These are phyloP conservation scores for Epinotia ramella DNA, from an alignment of 2,888 invertebrate genomes.

Conservation along the genomic window DNA sequence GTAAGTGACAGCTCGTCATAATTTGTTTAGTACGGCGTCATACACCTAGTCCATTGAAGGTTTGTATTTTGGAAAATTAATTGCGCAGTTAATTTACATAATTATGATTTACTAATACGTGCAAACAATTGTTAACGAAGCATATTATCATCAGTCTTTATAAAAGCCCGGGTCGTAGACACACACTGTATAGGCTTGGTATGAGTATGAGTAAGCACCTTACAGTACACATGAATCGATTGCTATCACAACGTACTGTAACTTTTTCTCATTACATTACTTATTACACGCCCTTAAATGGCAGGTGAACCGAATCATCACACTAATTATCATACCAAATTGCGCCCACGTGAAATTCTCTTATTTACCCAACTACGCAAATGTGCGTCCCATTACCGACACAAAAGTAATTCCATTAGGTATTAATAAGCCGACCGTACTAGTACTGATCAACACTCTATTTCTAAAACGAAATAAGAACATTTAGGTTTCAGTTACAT, in stretches of 20 bases:
- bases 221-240: background rate
- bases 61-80: too few relatives aligned
- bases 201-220: too few relatives aligned
- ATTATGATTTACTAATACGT: too few relatives aligned
- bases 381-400: constrained; percentile 23
- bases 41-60: too few relatives aligned
- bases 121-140: too few relatives aligned
- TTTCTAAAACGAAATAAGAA: background rate
- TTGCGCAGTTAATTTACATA: too few relatives aligned
- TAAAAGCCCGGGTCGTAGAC: too few relatives aligned
- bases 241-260: background rate
- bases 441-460: background rate
- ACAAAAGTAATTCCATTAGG: constrained; percentile 57
- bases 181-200: too few relatives aligned
- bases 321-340: constrained; percentile 32
- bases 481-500: background rate
- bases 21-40: too few relatives aligned
- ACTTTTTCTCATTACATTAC: background rate
- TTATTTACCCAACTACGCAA: constrained; percentile 13
- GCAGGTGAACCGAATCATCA: constrained; percentile 17
- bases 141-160: too few relatives aligned
- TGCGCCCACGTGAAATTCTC: constrained; percentile 13
- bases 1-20: too few relatives aligned
- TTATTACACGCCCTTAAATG: constrained; percentile 11
- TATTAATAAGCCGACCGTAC: constrained; percentile 50